These are phyloP conservation scores for Oegoconia quadripuncta DNA, from an alignment of 2,888 invertebrate genomes.

Conservation along the genomic window DNA sequence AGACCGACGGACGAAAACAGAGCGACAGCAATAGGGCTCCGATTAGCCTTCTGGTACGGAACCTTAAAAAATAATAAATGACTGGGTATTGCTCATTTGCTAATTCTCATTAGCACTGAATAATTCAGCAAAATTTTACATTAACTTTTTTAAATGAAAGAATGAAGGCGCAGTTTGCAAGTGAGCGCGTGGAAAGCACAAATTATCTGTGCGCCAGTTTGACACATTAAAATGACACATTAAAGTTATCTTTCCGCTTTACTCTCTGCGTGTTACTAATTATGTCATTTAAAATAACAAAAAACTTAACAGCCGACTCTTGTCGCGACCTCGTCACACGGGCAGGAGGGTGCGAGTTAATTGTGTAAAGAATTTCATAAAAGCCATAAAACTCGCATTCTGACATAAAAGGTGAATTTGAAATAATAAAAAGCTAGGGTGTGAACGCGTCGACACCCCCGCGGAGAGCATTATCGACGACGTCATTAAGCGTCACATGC, in stretches of 20 bases:
- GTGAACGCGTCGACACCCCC: slow-evolving; percentile 38
- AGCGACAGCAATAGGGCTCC: too few relatives aligned
- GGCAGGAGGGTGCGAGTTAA: slow-evolving; percentile 57
- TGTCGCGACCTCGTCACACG: slow-evolving; percentile 40
- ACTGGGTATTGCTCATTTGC: too few relatives aligned
- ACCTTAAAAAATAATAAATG: too few relatives aligned
- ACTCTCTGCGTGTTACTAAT: slow-evolving; percentile 51
- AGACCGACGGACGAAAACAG: too few relatives aligned
- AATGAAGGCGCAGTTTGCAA: background rate
- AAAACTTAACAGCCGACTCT: slow-evolving; percentile 48
- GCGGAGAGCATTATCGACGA: slow-evolving; percentile 39
- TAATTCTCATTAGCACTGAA: too few relatives aligned
- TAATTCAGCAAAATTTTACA: too few relatives aligned
- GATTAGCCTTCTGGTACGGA: too few relatives aligned
- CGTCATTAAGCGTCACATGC: slow-evolving; percentile 51
- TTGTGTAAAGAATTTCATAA: slow-evolving; percentile 68
- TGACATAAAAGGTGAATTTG: slow-evolving; percentile 67
- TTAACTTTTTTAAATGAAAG: too few relatives aligned
- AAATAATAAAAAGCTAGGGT: slow-evolving; percentile 61
- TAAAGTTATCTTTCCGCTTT: slow-evolving; percentile 43
- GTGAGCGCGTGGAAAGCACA: slow-evolving; percentile 5
- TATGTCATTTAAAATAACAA: slow-evolving; percentile 56
- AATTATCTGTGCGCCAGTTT: slow-evolving; percentile 26
- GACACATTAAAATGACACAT: slow-evolving; percentile 30
- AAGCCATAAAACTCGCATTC: slow-evolving; percentile 67